Percentiles rank a stretch among this genome's conserved stretches.
Evolutionary conservation across 2,113 vertebrate species (phyloP).

Genomic region (Eubucco bourcierii): DNA sequence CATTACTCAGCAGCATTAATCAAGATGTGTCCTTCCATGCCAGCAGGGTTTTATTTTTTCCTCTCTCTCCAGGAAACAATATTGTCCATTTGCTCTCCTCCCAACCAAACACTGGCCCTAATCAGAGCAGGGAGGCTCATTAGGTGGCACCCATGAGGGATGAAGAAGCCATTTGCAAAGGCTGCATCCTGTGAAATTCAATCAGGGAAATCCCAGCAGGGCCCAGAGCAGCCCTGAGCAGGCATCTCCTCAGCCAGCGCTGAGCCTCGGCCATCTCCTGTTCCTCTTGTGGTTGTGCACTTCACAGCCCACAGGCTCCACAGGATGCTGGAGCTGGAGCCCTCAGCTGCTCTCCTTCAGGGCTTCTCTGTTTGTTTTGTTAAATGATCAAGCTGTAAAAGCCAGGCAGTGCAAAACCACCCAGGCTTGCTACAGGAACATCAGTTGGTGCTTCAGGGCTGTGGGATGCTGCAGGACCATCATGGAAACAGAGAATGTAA

Average conservation of each 20-base stretch:
- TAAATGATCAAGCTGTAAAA: neutral
- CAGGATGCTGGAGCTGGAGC: neutral
- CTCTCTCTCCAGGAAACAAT: conserved; percentile 57
- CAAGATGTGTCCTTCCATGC: conserved; percentile 49
- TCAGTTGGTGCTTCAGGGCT: rapidly evolving
- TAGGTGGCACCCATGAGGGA: conserved; percentile 56
- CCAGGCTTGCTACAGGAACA: rapidly evolving
- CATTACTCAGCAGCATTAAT: conserved; percentile 52
- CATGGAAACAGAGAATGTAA: too few species aligned
- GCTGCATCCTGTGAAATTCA: conserved; percentile 71
- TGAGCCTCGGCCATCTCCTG: neutral
- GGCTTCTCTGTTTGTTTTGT: neutral
- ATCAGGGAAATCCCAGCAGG: conserved; percentile 70
- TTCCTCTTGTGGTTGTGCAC: neutral
- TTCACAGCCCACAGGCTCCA: rapidly evolving
- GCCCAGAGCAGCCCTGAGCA: neutral
- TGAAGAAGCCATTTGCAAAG: conserved; percentile 59
- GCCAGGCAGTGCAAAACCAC: neutral
- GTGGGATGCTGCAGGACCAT: neutral
- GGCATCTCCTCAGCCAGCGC: neutral
- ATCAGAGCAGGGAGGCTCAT: conserved; percentile 64
- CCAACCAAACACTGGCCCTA: conserved; percentile 25
- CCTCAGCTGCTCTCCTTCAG: neutral
- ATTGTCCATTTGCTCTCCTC: conserved; percentile 66
- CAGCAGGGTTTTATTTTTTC: neutral